Conservation (phyloP, 2,113 vertebrate genomes). For the Oncorhynchus clarkii region DNA sequence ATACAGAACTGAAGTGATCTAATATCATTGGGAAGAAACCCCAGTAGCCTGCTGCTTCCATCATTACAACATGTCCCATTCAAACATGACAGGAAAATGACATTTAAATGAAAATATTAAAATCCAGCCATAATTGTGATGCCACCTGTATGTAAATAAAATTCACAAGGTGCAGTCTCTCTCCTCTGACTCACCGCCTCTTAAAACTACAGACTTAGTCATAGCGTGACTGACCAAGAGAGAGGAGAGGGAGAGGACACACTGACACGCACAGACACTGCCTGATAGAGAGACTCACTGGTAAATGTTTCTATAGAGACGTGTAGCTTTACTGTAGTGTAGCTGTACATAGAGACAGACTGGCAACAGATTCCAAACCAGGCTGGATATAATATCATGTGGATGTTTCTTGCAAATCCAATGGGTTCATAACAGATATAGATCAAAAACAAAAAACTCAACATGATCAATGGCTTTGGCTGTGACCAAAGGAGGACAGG, state of each 20-base stretch:
- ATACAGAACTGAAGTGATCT: slow-evolving; percentile 51
- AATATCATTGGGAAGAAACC: slow-evolving; percentile 53
- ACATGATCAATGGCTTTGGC: too few relatives aligned
- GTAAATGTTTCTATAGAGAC: background rate
- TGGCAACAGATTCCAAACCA: too few relatives aligned
- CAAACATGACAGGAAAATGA: slow-evolving; percentile 74
- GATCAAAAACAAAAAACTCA: too few relatives aligned
- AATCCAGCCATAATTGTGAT: slow-evolving; percentile 67
- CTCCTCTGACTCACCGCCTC: slow-evolving; percentile 17
- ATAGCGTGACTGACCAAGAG: slow-evolving; percentile 37
- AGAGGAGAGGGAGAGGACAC: background rate
- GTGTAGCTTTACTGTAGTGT: background rate
- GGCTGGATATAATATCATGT: too few relatives aligned
- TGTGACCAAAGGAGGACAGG: too few relatives aligned
- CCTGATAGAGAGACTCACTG: background rate
- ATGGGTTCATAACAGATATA: too few relatives aligned
- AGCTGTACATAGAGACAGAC: background rate
- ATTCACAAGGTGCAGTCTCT: slow-evolving; percentile 43
- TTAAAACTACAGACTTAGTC: slow-evolving; percentile 64
- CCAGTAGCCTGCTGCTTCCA: slow-evolving; percentile 40
- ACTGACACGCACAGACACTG: background rate
- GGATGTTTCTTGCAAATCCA: too few relatives aligned
- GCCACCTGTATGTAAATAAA: slow-evolving; percentile 76
- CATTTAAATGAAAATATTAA: slow-evolving; percentile 78
- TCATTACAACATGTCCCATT: slow-evolving; percentile 74